Evolutionary conservation across 1,140 invertebrate genomes (phyloP), one percentile per base, ranked within the genome.

Genomic region (Prorops nasuta): DNA sequence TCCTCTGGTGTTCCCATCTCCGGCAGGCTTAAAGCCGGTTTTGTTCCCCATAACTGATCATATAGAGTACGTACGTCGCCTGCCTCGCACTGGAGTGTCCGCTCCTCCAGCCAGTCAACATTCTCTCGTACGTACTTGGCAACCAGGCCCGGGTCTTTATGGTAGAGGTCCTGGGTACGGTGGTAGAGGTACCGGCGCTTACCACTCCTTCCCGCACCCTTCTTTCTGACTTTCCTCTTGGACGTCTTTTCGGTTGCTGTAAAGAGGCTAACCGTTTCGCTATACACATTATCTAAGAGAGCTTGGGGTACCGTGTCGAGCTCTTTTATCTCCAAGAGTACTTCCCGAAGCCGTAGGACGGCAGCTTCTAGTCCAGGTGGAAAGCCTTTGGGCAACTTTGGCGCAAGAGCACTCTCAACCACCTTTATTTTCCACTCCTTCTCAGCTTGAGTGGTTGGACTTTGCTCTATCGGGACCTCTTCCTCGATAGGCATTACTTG

Each of bases 81-180:
- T 6, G 17, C 16, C 1, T 28, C 2, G 6, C 45, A 45, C 6
- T 19, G 20, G 2, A 12, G 3, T 10, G 18, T 3, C 10, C 24
- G 24, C 22, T 53, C 7, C 9, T 31, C 1, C 15, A 22, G 40
- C 1, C 32, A 39, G 16, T 48, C 42, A 6, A 47, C 48, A 4
- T 38, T 42, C 0, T 37, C 18, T 0, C 44, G 22, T n/a, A 49
- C 21, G 8, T 42, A 28, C 12, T 53, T 45, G 0, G 50, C 50
- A 36, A 57, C 19, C 17, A 49, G 44, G 17, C 20, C 47, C 10
- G 50, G 55, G n/a, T 38, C 31, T n/a, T 57, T 42, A 0, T 45
- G 38, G 12, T 31, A 52, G 3, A 57, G 21, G 10, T 57, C 42
- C n/a, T 53, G 46, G 20, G 3, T 40, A 2, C 34, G 19, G n/a